phyloP scores from a whole-genome alignment of 2,113 vertebrate species.

The Camelus bactrianus region DNA sequence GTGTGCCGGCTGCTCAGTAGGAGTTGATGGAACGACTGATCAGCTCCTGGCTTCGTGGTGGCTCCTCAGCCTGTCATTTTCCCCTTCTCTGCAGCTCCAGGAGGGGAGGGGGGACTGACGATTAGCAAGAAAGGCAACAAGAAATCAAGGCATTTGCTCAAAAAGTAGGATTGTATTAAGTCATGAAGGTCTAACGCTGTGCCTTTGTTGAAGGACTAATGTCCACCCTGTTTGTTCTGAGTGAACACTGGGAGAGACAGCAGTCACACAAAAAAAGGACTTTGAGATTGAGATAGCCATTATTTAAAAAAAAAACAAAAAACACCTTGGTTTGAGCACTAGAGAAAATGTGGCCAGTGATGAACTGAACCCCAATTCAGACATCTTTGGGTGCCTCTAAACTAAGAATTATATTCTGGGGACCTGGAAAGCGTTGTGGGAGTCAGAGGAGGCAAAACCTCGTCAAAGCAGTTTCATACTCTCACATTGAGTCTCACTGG shows the following conservation, averaged over 20 bases:
- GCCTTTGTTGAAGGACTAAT: neutral
- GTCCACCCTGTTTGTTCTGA: neutral
- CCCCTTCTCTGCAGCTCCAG: too few species aligned
- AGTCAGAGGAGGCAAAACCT: conserved; percentile 46
- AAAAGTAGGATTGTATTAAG: neutral
- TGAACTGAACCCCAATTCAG: neutral
- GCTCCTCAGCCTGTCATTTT: neutral
- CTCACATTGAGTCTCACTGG: conserved; percentile 49
- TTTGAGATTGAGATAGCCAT: neutral
- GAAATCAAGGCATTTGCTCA: neutral
- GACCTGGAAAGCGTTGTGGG: conserved; percentile 73
- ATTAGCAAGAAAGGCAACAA: neutral
- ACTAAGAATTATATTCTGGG: neutral
- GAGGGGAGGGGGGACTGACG: neutral
- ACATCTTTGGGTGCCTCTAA: neutral
- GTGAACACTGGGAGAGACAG: neutral
- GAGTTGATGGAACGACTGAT: neutral
- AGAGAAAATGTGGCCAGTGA: neutral
- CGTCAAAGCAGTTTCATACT: conserved; percentile 67
- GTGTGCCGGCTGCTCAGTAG: neutral
- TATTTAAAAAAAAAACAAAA: neutral
- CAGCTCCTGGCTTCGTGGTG: neutral
- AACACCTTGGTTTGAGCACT: neutral
- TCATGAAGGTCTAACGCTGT: neutral
- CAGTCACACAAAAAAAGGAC: neutral